Conservation (phyloP, 2,888 invertebrate species). For the Coenonympha arcania region DNA sequence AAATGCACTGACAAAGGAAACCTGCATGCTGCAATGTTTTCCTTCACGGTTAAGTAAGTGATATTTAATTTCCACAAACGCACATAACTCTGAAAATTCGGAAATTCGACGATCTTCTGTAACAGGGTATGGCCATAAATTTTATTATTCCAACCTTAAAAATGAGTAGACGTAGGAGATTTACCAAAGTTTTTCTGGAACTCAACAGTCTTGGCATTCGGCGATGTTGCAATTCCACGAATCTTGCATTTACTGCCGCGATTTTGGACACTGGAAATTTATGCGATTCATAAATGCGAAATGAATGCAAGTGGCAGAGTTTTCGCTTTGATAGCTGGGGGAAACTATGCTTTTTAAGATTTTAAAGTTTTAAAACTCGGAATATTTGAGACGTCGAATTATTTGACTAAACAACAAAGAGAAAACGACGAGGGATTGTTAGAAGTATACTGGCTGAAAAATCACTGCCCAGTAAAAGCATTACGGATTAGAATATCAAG, state of each 20-base stretch:
- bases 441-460: no score
- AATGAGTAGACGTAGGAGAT: neutral
- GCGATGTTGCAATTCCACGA: constrained; percentile 12
- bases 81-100: no score
- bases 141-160: neutral
- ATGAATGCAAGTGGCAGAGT: neutral
- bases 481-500: no score
- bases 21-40: no score
- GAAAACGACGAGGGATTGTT: no score
- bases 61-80: no score
- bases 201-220: constrained; percentile 8
- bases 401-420: no score
- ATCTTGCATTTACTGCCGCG: constrained; percentile 13
- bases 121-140: neutral
- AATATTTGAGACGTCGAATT: no score
- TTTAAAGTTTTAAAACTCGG: neutral
- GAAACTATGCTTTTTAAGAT: neutral
- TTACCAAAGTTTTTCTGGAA: constrained; percentile 11
- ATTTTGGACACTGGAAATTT: constrained; percentile 10
- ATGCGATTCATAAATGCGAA: constrained; percentile 8
- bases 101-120: neutral
- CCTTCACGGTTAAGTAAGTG: no score
- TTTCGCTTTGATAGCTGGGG: neutral
- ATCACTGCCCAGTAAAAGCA: no score
- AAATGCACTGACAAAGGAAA: no score